Percentiles rank a stretch among this genome's conserved stretches.
Conservation (phyloP, 2,113 vertebrate genomes). For the Elephantulus edwardii region DNA sequence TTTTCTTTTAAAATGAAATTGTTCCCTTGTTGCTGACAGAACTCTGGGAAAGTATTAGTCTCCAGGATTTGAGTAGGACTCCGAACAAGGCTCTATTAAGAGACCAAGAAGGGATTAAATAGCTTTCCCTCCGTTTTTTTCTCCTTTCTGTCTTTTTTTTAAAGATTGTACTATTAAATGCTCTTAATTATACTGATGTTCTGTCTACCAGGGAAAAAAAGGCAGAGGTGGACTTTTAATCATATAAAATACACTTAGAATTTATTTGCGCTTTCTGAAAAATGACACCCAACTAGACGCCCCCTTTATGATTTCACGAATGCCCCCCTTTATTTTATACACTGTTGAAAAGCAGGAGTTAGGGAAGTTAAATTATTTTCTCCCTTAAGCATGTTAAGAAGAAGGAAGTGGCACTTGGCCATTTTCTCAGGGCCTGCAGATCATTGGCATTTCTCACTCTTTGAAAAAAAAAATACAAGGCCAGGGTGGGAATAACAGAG, state of each 20-base stretch:
- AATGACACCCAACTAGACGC: not conserved
- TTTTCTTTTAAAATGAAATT: constrained; percentile 75
- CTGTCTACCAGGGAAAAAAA: not conserved
- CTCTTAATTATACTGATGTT: not conserved
- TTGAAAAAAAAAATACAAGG: constrained; percentile 8
- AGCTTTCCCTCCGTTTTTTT: not conserved
- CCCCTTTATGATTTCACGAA: constrained; percentile 36
- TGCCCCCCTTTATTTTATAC: not conserved
- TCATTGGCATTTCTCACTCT: not conserved
- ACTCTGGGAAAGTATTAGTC: constrained; percentile 65
- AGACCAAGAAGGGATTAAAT: constrained; percentile 50
- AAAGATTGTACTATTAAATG: constrained; percentile 20
- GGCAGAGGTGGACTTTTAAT: not conserved
- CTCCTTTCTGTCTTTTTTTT: not conserved
- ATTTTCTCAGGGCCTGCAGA: constrained; percentile 30
- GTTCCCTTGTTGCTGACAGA: constrained; percentile 66
- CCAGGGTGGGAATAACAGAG: not conserved
- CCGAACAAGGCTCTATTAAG: constrained; percentile 30
- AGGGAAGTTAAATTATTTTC: not conserved
- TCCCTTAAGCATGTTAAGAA: not conserved
- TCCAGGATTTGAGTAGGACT: constrained; percentile 65
- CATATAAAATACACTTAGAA: constrained; percentile 16
- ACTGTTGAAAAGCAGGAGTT: not conserved
- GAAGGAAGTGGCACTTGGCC: not conserved
- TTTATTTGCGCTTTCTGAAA: constrained; percentile 1